Conservation (phyloP, 2,888 invertebrate genomes). For the Tribolium freemani region DNA sequence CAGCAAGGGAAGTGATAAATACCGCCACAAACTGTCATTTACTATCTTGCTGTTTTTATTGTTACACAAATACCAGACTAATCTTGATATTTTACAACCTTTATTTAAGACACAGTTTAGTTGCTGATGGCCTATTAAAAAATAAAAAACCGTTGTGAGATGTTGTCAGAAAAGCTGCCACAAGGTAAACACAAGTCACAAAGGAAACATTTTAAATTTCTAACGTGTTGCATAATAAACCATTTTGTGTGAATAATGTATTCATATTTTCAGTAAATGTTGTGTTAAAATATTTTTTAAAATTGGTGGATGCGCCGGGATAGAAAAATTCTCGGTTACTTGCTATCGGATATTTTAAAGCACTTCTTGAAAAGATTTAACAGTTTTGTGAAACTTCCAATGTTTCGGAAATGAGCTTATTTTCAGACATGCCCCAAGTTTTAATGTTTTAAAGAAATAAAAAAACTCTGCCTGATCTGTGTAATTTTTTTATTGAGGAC, state of each 20-base stretch:
- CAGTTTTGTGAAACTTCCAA: neutral
- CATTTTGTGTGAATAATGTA: neutral
- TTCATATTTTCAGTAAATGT: neutral
- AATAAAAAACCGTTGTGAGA: too few species aligned
- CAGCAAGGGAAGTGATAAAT: constrained; percentile 36
- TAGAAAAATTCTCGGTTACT: too few species aligned
- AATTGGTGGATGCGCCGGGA: neutral
- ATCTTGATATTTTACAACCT: neutral
- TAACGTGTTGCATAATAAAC: neutral
- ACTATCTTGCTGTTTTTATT: constrained; percentile 16
- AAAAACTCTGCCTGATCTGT: neutral
- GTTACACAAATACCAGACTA: neutral
- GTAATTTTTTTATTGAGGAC: neutral
- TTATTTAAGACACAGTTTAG: neutral
- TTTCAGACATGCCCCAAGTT: neutral
- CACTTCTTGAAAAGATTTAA: neutral
- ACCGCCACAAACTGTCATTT: constrained; percentile 38
- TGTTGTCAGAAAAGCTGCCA: neutral
- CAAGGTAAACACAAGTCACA: neutral
- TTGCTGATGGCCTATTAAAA: too few species aligned
- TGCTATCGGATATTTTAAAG: too few species aligned
- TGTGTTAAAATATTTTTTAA: neutral
- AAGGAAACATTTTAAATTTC: neutral
- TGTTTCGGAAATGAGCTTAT: neutral
- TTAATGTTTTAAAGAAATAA: too few species aligned